These are phyloP conservation scores for Periophthalmus modestus DNA, from an alignment of 2,113 vertebrate genomes.

Conservation along the genomic window DNA sequence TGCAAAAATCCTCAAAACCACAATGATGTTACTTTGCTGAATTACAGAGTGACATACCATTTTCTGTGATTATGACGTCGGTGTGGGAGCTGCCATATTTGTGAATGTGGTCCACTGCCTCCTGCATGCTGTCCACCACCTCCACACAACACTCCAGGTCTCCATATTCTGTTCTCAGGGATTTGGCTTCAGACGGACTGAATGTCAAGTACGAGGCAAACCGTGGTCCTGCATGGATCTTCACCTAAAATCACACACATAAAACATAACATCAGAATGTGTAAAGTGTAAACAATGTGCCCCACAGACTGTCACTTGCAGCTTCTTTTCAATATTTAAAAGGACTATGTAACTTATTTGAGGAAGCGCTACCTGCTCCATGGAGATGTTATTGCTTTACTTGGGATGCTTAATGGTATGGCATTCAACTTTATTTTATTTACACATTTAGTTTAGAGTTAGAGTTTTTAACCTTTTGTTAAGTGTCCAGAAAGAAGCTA, in stretches of 20 bases:
- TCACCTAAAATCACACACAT: slow-evolving; percentile 79
- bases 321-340: no score
- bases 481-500: background rate
- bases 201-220: slow-evolving; percentile 96
- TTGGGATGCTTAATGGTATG: no score
- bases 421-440: background rate
- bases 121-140: slow-evolving; percentile 89
- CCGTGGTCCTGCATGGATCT: slow-evolving; percentile 91
- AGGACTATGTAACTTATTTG: no score
- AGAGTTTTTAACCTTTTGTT: no score
- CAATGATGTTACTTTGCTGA: background rate
- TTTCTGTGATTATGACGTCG: slow-evolving; percentile 93
- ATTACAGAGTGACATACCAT: slow-evolving; percentile 77
- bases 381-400: no score
- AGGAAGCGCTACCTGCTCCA: no score
- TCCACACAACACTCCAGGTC: slow-evolving; percentile 95
- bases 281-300: background rate
- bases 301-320: background rate
- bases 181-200: slow-evolving; percentile 93
- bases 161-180: slow-evolving; percentile 90
- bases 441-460: no score
- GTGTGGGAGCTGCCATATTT: slow-evolving; percentile 98
- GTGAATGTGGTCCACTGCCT: slow-evolving; percentile 94
- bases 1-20: background rate
- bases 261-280: background rate